Base-by-base conservation (phyloP, 2,888 invertebrate genomes). In the Itoplectis maculator region DNA sequence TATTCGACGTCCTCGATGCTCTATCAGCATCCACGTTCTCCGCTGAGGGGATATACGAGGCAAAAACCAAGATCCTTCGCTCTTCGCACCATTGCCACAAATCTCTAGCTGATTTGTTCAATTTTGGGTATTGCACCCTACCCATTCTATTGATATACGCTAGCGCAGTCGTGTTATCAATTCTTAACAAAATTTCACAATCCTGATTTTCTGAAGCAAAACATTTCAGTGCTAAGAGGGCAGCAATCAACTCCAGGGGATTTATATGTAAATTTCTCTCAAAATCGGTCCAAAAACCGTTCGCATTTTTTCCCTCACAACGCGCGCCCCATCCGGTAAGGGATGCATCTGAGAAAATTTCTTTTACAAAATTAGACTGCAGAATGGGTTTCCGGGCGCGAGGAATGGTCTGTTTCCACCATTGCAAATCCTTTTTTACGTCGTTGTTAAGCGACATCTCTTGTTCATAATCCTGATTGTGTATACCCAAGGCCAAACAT, bases 121-220 rank as follows among this genome's bases (percentile, higher is more conserved):
- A 72, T 7, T 84, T 56, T 0, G 70, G 73, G 79, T 81, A 88
- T 78, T 86, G 81, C 8, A 81, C 69, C n/a, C 85, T 84, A 5
- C 84, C 85, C 85, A 85, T 84, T 66, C 54, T 68, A 65, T 85
- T 83, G 35, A 84, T n/a, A 61, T 87, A 85, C 4, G 84, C 79
- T 20, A 86, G 68, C 0, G 85, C 85, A 6, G 85, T 86, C 8
- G 83, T 86, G 65, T 86, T 86, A 65, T 85, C 86, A 0, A 79
- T 74, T 75, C 86, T 45, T 3, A 86, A n/a, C 3, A 87, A 61
- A 13, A 87, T 80, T 69, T 84, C 79, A 45, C 82, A 82, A 73
- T 86, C 40, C 8, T n/a, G 8, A 20, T 70, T 15, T 8, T 82
- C 75, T 42, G 47, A 51, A 6, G 85, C 86, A 69, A 85, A 86